Evolutionary conservation across 2,797 vertebrate species (phyloP).

Genomic region (Dermochelys coriacea): DNA sequence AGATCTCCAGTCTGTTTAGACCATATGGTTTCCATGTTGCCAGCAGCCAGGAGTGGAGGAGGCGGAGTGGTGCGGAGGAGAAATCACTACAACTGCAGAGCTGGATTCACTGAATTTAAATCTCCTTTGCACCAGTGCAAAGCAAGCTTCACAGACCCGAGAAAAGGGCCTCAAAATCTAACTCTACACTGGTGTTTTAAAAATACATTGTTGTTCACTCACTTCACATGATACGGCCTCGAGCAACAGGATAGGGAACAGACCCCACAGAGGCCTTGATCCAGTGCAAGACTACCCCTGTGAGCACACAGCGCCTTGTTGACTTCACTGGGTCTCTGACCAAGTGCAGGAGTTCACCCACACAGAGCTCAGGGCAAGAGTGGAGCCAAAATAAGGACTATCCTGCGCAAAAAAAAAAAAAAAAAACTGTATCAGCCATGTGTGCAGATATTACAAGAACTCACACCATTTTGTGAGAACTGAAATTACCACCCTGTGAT

Average conservation of each 20-base stretch:
- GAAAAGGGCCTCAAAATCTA: background rate
- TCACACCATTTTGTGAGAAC: background rate
- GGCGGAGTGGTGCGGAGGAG: background rate
- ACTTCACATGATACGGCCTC: background rate
- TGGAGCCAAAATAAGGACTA: background rate
- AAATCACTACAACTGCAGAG: background rate
- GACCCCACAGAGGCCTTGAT: background rate
- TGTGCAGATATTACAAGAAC: background rate
- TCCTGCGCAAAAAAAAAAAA: no score
- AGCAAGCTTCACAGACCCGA: accelerated
- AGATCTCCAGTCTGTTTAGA: background rate
- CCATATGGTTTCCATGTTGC: background rate
- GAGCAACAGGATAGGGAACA: accelerated
- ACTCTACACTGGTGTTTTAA: background rate
- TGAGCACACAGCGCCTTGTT: background rate
- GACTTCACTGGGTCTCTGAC: background rate
- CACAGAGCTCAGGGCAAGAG: background rate
- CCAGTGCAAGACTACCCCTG: background rate
- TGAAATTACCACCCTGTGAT: background rate
- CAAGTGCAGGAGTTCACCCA: background rate
- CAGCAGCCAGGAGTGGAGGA: background rate
- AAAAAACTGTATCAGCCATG: background rate
- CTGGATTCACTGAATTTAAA: background rate
- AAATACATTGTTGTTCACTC: background rate
- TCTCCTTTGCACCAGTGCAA: background rate